Percentiles rank a stretch among this genome's conserved stretches.
Conservation (phyloP, 2,797 vertebrate genomes). For the Oreochromis grahami region DNA sequence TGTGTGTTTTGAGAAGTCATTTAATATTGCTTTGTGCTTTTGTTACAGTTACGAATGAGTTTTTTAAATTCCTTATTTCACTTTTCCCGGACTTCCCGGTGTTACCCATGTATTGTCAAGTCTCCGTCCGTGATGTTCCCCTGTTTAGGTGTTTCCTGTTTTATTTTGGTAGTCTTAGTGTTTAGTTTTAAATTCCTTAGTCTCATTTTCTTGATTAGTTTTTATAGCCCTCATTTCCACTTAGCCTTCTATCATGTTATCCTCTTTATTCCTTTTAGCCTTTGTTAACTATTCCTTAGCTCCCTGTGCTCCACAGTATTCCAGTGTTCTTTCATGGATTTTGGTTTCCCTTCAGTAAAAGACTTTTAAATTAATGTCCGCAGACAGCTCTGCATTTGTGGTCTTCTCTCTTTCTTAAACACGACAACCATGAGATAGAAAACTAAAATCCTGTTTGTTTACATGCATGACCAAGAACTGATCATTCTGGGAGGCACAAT, state of each 20-base stretch:
- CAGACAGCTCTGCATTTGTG: background rate
- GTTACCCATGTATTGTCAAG: no score
- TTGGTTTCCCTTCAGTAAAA: background rate
- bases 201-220: background rate
- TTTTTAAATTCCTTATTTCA: background rate
- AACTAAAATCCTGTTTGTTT: background rate
- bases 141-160: background rate
- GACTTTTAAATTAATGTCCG: background rate
- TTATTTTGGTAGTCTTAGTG: background rate
- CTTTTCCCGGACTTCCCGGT: background rate
- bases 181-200: background rate
- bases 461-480: background rate
- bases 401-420: background rate
- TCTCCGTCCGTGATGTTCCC: background rate
- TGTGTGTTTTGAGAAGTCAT: no score
- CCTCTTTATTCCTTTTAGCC: background rate
- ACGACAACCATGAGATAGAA: background rate
- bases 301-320: background rate
- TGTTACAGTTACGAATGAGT: background rate
- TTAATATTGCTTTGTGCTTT: background rate
- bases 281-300: background rate
- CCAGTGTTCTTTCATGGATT: background rate
- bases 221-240: background rate
- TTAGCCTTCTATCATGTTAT: background rate
- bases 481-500: background rate